Conservation (phyloP, 2,888 invertebrate genomes). For the Thelaira solivaga region DNA sequence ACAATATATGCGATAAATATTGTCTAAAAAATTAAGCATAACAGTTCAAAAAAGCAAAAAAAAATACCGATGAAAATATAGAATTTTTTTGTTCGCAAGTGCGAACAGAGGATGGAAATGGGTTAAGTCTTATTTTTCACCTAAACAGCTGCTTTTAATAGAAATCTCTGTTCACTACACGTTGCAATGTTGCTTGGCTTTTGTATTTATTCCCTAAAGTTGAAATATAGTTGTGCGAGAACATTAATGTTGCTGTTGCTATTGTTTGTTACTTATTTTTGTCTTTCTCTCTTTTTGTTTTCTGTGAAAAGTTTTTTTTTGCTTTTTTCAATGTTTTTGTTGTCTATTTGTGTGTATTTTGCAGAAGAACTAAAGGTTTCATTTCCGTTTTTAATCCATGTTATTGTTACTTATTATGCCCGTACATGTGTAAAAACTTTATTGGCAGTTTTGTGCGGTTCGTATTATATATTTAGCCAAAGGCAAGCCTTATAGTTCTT, state of each 20-base stretch:
- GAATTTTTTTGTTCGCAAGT: too few relatives aligned
- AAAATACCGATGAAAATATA: too few relatives aligned
- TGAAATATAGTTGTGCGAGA: background rate
- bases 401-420: conserved; percentile 9
- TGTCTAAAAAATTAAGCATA: too few relatives aligned
- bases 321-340: conserved; percentile 18
- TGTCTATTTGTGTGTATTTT: too few relatives aligned
- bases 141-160: background rate
- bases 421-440: conserved; percentile 30
- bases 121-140: background rate
- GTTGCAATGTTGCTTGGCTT: background rate
- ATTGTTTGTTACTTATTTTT: background rate
- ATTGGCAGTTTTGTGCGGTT: conserved; percentile 12
- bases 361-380: conserved; percentile 47
- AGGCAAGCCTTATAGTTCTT: background rate
- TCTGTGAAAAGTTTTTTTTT: background rate
- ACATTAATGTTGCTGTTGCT: conserved; percentile 29
- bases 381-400: background rate
- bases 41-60: too few relatives aligned
- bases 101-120: too few relatives aligned
- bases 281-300: background rate
- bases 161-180: background rate
- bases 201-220: background rate
- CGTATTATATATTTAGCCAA: background rate
- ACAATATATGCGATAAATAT: too few relatives aligned